A percentile compares a stretch with the other conserved stretches of the same genome.
These are phyloP conservation scores for Nesospiza acunhae DNA, from an alignment of 2,113 vertebrate species.

Conservation along the genomic window DNA sequence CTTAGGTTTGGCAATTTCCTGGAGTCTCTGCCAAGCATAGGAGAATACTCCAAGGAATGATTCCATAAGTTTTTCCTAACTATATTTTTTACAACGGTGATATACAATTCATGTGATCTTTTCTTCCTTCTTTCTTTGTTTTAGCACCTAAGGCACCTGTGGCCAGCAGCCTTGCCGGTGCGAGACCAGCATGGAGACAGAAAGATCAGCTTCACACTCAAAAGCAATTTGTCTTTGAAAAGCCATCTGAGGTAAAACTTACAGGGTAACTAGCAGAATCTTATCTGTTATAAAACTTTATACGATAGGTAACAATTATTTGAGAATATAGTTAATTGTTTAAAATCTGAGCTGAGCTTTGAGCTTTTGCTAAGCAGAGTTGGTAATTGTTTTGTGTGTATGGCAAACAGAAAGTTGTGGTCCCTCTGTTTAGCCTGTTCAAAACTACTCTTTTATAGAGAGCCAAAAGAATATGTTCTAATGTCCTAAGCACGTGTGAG, in stretches of 20 bases:
- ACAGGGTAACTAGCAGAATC: not conserved
- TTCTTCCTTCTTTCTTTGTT: not conserved
- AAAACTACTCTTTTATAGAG: not conserved
- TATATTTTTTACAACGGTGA: not conserved
- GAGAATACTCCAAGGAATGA: not conserved
- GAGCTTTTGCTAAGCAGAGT: not conserved
- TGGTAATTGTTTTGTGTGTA: not conserved
- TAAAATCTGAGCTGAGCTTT: not conserved
- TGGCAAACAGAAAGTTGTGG: fast-evolving
- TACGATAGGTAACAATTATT: not conserved
- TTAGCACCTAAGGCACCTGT: slow-evolving; percentile 37
- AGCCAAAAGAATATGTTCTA: not conserved
- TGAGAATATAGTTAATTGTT: not conserved
- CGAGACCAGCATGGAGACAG: slow-evolving; percentile 64
- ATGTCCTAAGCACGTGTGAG: not conserved
- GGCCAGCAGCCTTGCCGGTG: not conserved
- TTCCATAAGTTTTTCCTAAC: not conserved
- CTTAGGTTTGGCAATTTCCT: not conserved
- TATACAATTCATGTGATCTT: not conserved
- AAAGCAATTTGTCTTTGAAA: slow-evolving; percentile 81
- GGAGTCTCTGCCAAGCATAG: not conserved
- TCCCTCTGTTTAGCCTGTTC: not conserved
- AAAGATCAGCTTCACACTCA: slow-evolving; percentile 46
- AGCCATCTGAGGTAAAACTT: slow-evolving; percentile 72
- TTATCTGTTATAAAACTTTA: not conserved